These are phyloP conservation scores for Acronicta aceris DNA, from an alignment of 2,888 invertebrate genomes.

Conservation along the genomic window DNA sequence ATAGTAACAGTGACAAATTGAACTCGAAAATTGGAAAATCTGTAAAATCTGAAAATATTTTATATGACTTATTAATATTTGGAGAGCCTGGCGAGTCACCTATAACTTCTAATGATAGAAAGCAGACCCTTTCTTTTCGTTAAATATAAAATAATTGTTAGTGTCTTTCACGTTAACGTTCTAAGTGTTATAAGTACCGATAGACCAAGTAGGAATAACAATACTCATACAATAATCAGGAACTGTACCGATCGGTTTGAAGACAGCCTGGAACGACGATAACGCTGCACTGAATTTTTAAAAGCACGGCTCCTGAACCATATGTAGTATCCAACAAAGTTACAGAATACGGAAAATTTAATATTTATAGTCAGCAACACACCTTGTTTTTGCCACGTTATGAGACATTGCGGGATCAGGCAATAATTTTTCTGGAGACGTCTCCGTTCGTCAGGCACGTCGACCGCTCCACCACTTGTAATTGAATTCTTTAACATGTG, in stretches of 20 bases:
- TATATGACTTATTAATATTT: too few species aligned
- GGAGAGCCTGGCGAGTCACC: too few species aligned
- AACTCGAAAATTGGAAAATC: too few species aligned
- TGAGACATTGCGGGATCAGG: constrained; percentile 69
- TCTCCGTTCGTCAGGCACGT: constrained; percentile 47
- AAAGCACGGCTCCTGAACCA: constrained; percentile 81
- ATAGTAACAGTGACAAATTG: too few species aligned
- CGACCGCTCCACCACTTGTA: constrained; percentile 33
- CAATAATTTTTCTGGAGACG: constrained; percentile 50
- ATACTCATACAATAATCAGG: constrained; percentile 14
- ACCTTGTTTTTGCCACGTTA: constrained; percentile 78
- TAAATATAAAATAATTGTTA: too few species aligned
- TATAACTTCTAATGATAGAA: too few species aligned
- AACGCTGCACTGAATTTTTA: constrained; percentile 83
- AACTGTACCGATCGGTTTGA: constrained; percentile 61
- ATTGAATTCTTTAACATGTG: constrained; percentile 50
- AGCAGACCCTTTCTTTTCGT: too few species aligned
- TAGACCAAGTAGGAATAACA: neutral
- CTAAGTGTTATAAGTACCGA: too few species aligned
- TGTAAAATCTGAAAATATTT: too few species aligned
- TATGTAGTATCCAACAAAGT: constrained; percentile 78
- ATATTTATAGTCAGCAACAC: constrained; percentile 83
- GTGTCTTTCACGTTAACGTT: too few species aligned
- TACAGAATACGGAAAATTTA: constrained; percentile 83
- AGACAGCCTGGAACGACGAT: constrained; percentile 74